Evolutionary conservation across 2,888 invertebrate genomes (phyloP).

Genomic region (Dolomedes plantarius): DNA sequence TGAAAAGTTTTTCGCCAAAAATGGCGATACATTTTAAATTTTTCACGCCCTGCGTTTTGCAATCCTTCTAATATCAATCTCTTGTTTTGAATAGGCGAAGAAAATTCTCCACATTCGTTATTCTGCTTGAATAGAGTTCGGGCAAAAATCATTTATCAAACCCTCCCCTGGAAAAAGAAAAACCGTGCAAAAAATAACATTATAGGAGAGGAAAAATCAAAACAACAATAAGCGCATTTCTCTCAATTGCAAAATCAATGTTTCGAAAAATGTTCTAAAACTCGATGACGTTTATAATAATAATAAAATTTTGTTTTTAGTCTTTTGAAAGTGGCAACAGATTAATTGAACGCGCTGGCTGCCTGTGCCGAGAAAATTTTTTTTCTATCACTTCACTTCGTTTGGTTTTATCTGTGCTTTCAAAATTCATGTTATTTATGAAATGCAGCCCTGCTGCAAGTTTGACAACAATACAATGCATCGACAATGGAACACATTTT

Average conservation of each 20-base stretch:
- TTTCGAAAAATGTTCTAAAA: conserved; percentile 71
- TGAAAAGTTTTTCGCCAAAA: conserved; percentile 34
- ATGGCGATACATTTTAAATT: conserved; percentile 71
- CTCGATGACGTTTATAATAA: conserved; percentile 68
- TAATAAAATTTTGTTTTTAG: conserved; percentile 58
- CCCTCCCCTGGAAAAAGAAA: background rate
- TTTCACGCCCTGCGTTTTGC: conserved; percentile 62
- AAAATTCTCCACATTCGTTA: conserved; percentile 65
- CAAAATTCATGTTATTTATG: conserved; percentile 64
- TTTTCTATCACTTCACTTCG: conserved; percentile 19
- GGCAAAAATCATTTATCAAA: conserved; percentile 69
- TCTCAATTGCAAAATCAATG: conserved; percentile 71
- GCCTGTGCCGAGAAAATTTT: conserved; percentile 24
- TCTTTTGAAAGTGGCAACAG: conserved; percentile 67
- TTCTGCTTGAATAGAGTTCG: conserved; percentile 66
- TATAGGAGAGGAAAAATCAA: conserved; percentile 26
- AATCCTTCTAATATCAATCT: conserved; percentile 70
- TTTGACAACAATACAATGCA: conserved; percentile 60
- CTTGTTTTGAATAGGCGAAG: conserved; percentile 65
- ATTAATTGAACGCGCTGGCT: conserved; percentile 54
- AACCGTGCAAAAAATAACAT: conserved; percentile 22
- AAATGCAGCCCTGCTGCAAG: conserved; percentile 48
- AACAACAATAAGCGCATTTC: conserved; percentile 63
- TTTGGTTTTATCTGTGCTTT: conserved; percentile 61
- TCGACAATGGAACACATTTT: conserved; percentile 59